Conservation (phyloP, 1,140 invertebrate species). For the Bombus sylvicola region DNA sequence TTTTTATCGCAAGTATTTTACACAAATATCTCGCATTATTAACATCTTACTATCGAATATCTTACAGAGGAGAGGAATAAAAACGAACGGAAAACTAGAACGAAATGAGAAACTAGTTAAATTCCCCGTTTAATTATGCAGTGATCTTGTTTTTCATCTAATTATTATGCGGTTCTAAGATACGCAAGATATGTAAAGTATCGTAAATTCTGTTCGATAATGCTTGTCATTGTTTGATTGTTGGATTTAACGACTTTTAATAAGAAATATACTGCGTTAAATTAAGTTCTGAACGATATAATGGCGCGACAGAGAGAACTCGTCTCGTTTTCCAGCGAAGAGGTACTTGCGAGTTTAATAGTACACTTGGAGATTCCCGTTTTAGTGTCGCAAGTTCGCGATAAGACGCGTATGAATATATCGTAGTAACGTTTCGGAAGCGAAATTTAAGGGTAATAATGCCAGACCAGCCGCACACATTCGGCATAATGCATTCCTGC, state of each 20-base stretch:
- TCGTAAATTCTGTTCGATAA: neutral
- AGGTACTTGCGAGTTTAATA: conserved; percentile 28
- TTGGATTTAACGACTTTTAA: neutral
- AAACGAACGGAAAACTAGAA: neutral
- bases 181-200: neutral
- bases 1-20: conserved; percentile 25
- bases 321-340: neutral
- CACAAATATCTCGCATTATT: no score
- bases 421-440: conserved; percentile 10
- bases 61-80: neutral
- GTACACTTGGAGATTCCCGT: conserved; percentile 13
- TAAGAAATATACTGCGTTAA: neutral
- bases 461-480: neutral
- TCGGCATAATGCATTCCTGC: conserved; percentile 36
- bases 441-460: conserved; percentile 51
- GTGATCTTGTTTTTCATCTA: neutral
- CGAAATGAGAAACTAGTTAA: no score
- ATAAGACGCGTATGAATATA: conserved; percentile 45
- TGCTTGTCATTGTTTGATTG: no score
- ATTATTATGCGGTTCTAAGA: neutral
- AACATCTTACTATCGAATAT: no score
- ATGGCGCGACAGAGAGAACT: neutral
- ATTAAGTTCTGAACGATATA: neutral
- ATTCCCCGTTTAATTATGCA: no score
- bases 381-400: conserved; percentile 9